Conservation (phyloP, 2,113 vertebrate species). For the Pangasianodon gigas region DNA sequence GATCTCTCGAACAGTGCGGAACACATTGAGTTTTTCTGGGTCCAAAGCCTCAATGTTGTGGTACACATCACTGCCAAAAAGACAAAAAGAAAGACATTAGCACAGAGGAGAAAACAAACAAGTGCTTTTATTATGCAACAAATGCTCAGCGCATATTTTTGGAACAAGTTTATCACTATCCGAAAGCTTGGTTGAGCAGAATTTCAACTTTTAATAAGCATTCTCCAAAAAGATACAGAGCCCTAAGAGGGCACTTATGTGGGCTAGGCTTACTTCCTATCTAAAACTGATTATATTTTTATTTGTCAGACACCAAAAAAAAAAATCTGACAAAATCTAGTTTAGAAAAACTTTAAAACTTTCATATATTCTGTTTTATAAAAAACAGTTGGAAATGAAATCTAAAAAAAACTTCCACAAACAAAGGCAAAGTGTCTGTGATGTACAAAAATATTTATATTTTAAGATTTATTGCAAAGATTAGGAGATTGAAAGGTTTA, state of each 20-base stretch:
- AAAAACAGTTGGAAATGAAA: not conserved
- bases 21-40: conserved; percentile 94
- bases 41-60: conserved; percentile 93
- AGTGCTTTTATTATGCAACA: not conserved
- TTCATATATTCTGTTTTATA: not conserved
- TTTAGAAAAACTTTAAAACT: not conserved
- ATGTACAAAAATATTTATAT: not conserved
- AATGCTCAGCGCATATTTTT: not conserved
- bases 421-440: not conserved
- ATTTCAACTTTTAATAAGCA: not conserved
- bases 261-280: not conserved
- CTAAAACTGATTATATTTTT: not conserved
- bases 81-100: not conserved
- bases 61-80: conserved; percentile 85
- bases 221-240: not conserved
- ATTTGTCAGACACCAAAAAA: not conserved
- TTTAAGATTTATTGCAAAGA: not conserved
- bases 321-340: not conserved
- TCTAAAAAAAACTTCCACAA: not conserved
- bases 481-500: not conserved
- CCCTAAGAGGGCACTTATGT: not conserved
- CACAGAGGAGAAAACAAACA: not conserved
- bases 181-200: not conserved
- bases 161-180: not conserved
- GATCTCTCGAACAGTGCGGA: conserved; percentile 93